These are phyloP conservation scores for Onychostoma macrolepis DNA, from an alignment of 2,113 vertebrate species.

Conservation along the genomic window DNA sequence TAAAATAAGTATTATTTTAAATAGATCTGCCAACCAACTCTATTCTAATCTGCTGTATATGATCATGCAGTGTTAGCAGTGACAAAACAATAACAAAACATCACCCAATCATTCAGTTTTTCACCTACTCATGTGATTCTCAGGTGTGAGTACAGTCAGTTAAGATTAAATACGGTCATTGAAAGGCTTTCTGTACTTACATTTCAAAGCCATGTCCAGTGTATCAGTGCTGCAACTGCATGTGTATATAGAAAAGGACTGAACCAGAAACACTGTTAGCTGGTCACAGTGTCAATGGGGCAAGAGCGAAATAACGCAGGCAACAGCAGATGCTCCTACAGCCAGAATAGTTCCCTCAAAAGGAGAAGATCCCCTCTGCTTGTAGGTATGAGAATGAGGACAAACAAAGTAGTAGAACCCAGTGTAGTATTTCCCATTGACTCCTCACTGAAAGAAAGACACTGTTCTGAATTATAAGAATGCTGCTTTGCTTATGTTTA, in stretches of 20 bases:
- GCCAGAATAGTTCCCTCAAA: slow-evolving; percentile 13
- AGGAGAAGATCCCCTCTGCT: not conserved
- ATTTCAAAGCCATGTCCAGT: slow-evolving; percentile 46
- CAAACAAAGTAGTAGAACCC: not conserved
- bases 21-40: not conserved
- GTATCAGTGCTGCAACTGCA: slow-evolving; percentile 16
- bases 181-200: slow-evolving; percentile 50
- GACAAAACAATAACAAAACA: not conserved
- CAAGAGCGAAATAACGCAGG: not conserved
- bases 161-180: not conserved
- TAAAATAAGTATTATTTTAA: not conserved
- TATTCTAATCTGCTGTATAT: not conserved
- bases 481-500: slow-evolving; percentile 57
- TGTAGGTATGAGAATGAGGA: not conserved
- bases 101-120: not conserved
- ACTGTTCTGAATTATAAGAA: slow-evolving; percentile 48
- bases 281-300: slow-evolving; percentile 16
- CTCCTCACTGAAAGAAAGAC: slow-evolving; percentile 31
- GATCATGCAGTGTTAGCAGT: not conserved
- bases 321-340: slow-evolving; percentile 12
- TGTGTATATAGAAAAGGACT: not conserved
- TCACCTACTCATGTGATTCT: not conserved
- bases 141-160: not conserved
- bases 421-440: slow-evolving; percentile 11
- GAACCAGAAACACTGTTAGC: not conserved